These are phyloP conservation scores for Protophormia terraenovae DNA, from an alignment of 2,888 invertebrate species.

Conservation along the genomic window DNA sequence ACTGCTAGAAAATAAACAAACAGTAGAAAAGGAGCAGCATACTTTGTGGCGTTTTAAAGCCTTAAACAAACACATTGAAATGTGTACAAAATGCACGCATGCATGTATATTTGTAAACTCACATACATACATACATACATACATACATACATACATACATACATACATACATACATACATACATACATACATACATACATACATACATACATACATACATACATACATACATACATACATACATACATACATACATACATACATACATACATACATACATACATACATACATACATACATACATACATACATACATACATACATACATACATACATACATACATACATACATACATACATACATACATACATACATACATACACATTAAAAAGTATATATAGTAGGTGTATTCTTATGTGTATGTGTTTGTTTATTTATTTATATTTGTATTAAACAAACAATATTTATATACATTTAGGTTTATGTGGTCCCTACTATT, in stretches of 20 bases:
- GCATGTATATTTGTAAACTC: slow-evolving; percentile 21
- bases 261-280: slow-evolving; percentile 15
- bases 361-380: neutral
- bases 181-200: slow-evolving; percentile 19
- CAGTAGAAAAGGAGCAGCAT: slow-evolving; percentile 66
- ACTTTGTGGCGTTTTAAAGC: slow-evolving; percentile 70
- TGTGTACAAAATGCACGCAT: slow-evolving; percentile 60
- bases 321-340: slow-evolving; percentile 15
- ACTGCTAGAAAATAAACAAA: slow-evolving; percentile 53
- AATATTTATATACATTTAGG: slow-evolving; percentile 45
- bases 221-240: neutral
- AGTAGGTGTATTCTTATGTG: neutral
- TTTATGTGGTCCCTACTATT: slow-evolving; percentile 27
- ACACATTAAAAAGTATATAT: neutral
- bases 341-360: neutral
- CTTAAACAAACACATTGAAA: slow-evolving; percentile 67
- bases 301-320: slow-evolving; percentile 48
- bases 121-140: neutral
- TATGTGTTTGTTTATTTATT: slow-evolving; percentile 27
- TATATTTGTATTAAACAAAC: slow-evolving; percentile 34
- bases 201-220: slow-evolving; percentile 39
- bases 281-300: neutral
- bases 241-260: slow-evolving; percentile 46
- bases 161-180: neutral
- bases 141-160: neutral